These are phyloP conservation scores for Diabrotica virgifera DNA, from an alignment of 1,140 invertebrate genomes.

Conservation along the genomic window DNA sequence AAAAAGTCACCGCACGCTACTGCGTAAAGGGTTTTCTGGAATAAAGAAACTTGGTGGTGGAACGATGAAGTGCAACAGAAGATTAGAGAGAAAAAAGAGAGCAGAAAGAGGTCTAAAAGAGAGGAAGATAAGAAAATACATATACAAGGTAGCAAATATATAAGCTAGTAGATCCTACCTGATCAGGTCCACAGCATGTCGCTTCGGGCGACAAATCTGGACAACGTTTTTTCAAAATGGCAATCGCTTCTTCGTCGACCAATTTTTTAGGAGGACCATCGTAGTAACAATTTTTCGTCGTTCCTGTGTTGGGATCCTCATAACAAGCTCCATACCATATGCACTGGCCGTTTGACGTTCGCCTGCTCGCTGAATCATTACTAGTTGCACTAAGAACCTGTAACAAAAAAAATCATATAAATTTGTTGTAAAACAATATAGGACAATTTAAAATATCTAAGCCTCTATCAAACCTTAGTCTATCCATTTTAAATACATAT, in stretches of 20 bases:
- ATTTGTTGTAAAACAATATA: too few species aligned
- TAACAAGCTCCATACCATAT: conserved; percentile 76
- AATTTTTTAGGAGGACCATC: conserved; percentile 66
- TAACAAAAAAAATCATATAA: conserved; percentile 14
- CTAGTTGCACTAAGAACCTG: conserved; percentile 41
- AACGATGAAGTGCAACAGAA: too few species aligned
- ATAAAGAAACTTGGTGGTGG: too few species aligned
- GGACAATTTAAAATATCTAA: too few species aligned
- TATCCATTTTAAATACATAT: too few species aligned
- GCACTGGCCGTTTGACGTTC: conserved; percentile 53
- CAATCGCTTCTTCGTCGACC: conserved; percentile 47
- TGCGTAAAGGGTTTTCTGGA: too few species aligned
- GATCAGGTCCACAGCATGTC: conserved; percentile 70
- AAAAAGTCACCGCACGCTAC: too few species aligned
- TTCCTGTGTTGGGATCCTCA: conserved; percentile 28
- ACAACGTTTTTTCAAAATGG: conserved; percentile 64
- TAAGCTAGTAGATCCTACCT: background rate
- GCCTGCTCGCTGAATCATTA: conserved; percentile 27
- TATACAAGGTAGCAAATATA: too few species aligned
- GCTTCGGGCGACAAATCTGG: conserved; percentile 57
- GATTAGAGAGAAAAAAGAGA: too few species aligned
- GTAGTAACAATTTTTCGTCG: conserved; percentile 65
- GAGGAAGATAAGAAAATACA: too few species aligned
- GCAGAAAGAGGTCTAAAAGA: too few species aligned
- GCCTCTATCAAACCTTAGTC: too few species aligned